Conservation (phyloP, 2,113 vertebrate genomes). For the Neotragus moschatus region DNA sequence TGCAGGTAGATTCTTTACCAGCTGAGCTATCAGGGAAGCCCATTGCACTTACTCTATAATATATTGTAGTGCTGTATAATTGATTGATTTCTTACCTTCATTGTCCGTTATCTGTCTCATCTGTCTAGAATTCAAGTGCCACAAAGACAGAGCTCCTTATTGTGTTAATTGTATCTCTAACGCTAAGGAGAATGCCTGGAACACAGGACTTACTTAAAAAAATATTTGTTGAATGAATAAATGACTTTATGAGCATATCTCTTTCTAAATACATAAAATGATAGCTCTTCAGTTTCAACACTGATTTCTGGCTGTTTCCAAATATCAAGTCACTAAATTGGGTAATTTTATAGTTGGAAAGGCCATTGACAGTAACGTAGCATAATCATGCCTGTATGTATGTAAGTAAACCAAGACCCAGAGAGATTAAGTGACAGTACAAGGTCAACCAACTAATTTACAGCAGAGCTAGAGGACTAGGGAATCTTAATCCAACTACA, state of each 20-base stretch:
- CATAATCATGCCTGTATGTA: background rate
- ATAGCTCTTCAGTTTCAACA: background rate
- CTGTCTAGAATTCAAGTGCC: background rate
- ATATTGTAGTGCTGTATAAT: background rate
- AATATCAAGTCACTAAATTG: background rate
- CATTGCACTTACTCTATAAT: background rate
- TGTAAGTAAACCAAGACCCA: constrained; percentile 17
- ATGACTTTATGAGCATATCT: constrained; percentile 2
- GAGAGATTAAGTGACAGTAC: constrained; percentile 1
- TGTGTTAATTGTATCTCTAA: background rate
- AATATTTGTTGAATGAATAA: background rate
- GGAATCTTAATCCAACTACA: constrained; percentile 15
- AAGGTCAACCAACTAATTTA: constrained; percentile 18
- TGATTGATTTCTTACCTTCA: background rate
- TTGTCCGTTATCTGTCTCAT: background rate
- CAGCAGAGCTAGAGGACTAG: background rate
- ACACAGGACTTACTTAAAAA: background rate
- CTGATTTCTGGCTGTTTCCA: background rate
- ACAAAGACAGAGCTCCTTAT: background rate
- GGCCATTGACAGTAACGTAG: background rate
- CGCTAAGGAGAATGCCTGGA: background rate
- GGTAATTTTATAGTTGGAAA: constrained; percentile 4
- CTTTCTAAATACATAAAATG: background rate
- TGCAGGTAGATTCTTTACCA: too few relatives aligned
- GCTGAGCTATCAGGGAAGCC: too few relatives aligned